Evolutionary conservation across 2,797 vertebrate genomes (phyloP).

Genomic region (Lagocephalus sceleratus): DNA sequence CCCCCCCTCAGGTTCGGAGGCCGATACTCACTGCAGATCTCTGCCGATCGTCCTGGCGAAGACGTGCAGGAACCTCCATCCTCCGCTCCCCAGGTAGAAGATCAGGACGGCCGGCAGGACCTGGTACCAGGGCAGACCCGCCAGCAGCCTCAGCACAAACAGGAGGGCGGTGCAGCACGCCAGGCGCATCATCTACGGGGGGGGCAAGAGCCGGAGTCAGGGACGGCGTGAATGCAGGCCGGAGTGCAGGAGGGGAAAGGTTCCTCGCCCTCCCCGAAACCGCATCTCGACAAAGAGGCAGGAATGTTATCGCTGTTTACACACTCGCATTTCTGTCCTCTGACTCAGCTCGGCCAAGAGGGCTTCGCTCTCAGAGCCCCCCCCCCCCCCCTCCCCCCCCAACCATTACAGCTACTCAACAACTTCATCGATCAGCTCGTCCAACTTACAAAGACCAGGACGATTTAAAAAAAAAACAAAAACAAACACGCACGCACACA

Average conservation of each 20-base stretch:
- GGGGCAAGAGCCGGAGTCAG: background rate
- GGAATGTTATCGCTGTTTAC: background rate
- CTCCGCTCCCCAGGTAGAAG: conserved; percentile 89
- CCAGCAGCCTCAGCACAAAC: conserved; percentile 81
- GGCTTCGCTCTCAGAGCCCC: no score
- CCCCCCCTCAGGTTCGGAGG: no score
- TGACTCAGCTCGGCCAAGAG: conserved; percentile 11
- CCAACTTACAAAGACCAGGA: no score
- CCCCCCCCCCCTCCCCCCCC: no score
- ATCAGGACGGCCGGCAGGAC: conserved; percentile 81
- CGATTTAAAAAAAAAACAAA: no score
- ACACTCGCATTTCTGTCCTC: background rate
- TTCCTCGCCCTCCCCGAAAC: background rate
- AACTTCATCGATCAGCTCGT: no score
- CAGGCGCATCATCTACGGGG: conserved; percentile 82
- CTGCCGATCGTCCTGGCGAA: conserved; percentile 86
- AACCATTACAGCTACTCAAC: no score
- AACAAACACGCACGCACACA: no score
- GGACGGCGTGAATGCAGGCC: background rate
- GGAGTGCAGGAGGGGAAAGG: background rate
- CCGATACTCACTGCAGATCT: conserved; percentile 89
- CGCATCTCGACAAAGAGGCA: conserved; percentile 8
- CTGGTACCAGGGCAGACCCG: conserved; percentile 87
- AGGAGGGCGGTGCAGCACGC: conserved; percentile 81
- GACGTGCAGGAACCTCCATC: conserved; percentile 86